Evolutionary conservation across 2,888 invertebrate species (phyloP).

Genomic region (Rhagonycha fulva): DNA sequence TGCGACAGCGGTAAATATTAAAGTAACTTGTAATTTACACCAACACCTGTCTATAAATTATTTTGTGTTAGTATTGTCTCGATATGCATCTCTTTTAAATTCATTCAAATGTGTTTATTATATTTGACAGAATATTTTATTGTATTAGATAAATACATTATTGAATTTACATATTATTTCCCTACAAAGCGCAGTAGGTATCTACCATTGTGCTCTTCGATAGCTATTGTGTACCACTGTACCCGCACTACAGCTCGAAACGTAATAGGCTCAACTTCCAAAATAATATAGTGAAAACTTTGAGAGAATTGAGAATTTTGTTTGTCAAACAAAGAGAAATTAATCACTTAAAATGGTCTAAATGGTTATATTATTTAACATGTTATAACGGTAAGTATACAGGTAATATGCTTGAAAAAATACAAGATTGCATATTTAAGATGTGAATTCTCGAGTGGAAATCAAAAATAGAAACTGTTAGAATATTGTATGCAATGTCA

Average conservation of each 20-base stretch:
- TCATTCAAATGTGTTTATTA: not conserved
- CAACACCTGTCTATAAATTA: conserved; percentile 29
- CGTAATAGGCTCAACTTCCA: too few species aligned
- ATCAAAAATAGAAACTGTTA: not conserved
- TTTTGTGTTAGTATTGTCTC: conserved; percentile 13
- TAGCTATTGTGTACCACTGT: too few species aligned
- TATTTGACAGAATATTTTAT: not conserved
- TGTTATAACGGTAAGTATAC: not conserved
- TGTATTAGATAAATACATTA: not conserved
- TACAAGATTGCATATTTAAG: not conserved
- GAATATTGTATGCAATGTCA: conserved; percentile 13
- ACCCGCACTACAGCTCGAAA: too few species aligned
- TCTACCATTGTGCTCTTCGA: not conserved
- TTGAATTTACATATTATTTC: not conserved
- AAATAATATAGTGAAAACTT: too few species aligned
- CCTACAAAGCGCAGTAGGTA: not conserved
- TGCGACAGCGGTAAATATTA: conserved; percentile 27
- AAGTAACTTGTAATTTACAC: conserved; percentile 27
- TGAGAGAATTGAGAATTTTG: too few species aligned
- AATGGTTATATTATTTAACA: too few species aligned
- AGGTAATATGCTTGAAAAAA: not conserved
- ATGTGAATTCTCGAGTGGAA: not conserved
- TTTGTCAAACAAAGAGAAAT: too few species aligned
- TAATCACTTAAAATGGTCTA: too few species aligned
- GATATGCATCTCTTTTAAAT: conserved; percentile 21